phyloP scores from a whole-genome alignment of 1,140 invertebrate genomes.

The Paraescarpia echinospica region DNA sequence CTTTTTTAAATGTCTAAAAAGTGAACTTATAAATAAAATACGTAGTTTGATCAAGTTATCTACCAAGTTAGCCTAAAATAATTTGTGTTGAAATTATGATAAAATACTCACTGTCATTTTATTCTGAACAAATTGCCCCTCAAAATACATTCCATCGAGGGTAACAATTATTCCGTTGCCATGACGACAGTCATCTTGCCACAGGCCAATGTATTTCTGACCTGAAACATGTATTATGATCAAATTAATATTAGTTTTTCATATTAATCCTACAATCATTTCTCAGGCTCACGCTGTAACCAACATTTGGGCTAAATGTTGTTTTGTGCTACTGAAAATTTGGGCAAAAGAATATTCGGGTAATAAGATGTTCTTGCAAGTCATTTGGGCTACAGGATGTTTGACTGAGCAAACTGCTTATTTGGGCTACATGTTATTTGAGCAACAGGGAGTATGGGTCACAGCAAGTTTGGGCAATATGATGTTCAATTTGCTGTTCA shows the following conservation, averaged over 20 bases:
- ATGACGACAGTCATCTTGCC: conserved; percentile 78
- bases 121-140: conserved; percentile 79
- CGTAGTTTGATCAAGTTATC: background rate
- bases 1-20: too few species aligned
- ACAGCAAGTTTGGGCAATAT: too few species aligned
- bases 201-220: conserved; percentile 86
- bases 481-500: too few species aligned
- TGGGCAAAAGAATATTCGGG: too few species aligned
- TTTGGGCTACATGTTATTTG: too few species aligned
- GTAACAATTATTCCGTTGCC: conserved; percentile 83
- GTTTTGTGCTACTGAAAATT: too few species aligned
- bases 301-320: too few species aligned
- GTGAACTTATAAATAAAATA: background rate
- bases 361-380: too few species aligned
- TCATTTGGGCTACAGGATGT: too few species aligned
- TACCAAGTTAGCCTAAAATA: background rate
- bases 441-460: too few species aligned
- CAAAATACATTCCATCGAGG: conserved; percentile 85
- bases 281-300: background rate
- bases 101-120: conserved; percentile 68
- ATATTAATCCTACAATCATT: background rate
- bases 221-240: conserved; percentile 60
- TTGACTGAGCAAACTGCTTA: too few species aligned
- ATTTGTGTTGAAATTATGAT: too few species aligned
- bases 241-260: conserved; percentile 7